Base-by-base conservation (phyloP, 1,140 invertebrate genomes). In the Chrysomallon squamiferum region DNA sequence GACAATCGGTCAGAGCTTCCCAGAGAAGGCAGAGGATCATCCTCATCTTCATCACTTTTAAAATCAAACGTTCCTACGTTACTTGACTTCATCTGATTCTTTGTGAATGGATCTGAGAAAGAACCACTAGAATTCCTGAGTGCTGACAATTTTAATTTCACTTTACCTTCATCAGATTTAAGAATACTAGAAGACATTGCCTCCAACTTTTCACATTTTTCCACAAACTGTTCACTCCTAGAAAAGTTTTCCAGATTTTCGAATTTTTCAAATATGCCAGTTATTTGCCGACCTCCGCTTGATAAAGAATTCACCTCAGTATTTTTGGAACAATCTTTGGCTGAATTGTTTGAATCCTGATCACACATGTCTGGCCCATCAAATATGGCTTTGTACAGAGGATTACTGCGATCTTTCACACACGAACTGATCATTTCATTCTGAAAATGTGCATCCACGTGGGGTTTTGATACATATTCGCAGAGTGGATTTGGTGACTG, bases 11-110 rank as follows among this genome's bases (percentile, higher is more conserved):
- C 68, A 0, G 62, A 66, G 38, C 45, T 22, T 35, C 35, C 35
- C 54, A 65, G 56, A 25, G 29, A 22, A 15, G 59, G 25, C 29
- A 65, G 18, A 2, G 67, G 64, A 11, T 66, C 65, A 58, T 75
- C 66, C n/a, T 79, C 77, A 41, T 74, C 71, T 62, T 80, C 80
- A 63, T 78, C 78, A 76, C 78, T 80, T 57, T 73, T 69, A 65
- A 79, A 80, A 63, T 79, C 78, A 73, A 77, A 79, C 0, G 75
- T 73, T 58, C 71, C 60, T 13, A 58, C 61, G 58, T 43, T 68
- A 65, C 64, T 67, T 25, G 62, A 56, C 62, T 69, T 71, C 13
- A 62, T 25, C 30, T 43, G 50, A 30, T 22, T 54, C 25, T 54
- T 54, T 15, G 18, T 54, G 22, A 54, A 25, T 27, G 5, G 7